Base-by-base conservation (phyloP, 2,113 vertebrate species). In the Camelus bactrianus region DNA sequence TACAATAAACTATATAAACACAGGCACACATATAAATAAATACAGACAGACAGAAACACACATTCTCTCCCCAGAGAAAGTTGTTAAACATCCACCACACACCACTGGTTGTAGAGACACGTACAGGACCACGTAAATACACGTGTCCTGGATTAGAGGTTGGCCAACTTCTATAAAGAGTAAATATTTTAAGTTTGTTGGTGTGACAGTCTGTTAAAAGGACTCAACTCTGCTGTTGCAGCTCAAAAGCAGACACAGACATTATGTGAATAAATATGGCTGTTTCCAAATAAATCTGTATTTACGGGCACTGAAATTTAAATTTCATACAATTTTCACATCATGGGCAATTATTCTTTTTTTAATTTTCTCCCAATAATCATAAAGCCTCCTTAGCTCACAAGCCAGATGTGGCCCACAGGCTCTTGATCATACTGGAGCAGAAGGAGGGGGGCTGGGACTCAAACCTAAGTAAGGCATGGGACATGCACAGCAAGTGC, bases 381-480 rank as follows among this genome's bases (percentile, higher is more conserved):
- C 38, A 42, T 42, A 42, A 42, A 42, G 4, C 38, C 38, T 42
- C 69, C 50, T 72, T 48, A 8, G 30, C n/a, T 70, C 26, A 2
- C 24, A 80, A 54, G 38, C 42, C 13, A 20, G 26, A 32, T 11
- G 19, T 19, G 64, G n/a, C 32, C 72, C 19, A 52, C 10, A n/a
- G 58, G 8, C 62, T 46, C 54, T 11, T 14, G 48, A 13, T 16
- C 38, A 15, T 8, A 52, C 20, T 16, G 48, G 65, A 42, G 26
- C 58, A 56, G 54, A n/a, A 60, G 32, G n/a, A 2, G 32, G 4
- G 65, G 20, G 11, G 32, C 46, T 46, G 52, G 62, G 67, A 4
- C 12, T 54, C 54, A 13, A 26, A 58, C 8, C 0, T 4, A n/a
- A 16, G 0, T 5, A 4, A 64, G 69, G 32, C n/a, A 24, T 28